Evolutionary conservation across 2,888 invertebrate species (phyloP).

Genomic region (Eudemis profundana): DNA sequence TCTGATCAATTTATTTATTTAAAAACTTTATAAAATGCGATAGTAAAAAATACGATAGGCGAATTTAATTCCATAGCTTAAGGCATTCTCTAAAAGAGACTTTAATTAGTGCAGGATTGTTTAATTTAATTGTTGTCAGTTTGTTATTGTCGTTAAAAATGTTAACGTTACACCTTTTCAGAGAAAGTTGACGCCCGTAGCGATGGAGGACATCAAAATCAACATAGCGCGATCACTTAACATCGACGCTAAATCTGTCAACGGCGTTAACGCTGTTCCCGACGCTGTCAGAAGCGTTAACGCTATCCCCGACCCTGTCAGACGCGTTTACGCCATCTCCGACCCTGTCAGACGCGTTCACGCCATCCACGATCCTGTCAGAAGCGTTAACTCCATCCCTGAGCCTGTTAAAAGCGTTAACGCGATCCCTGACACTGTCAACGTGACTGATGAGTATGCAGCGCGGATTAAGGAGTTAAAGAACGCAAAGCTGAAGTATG

Average conservation of each 20-base stretch:
- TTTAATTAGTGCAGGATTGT: too few relatives aligned
- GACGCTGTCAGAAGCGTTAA: slow-evolving; percentile 3
- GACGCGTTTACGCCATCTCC: background rate
- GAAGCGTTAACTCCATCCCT: background rate
- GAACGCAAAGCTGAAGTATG: slow-evolving; percentile 57
- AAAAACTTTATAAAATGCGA: too few relatives aligned
- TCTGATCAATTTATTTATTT: too few relatives aligned
- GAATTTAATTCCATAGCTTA: too few relatives aligned
- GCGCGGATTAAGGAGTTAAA: slow-evolving; percentile 58
- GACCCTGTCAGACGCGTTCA: too few relatives aligned
- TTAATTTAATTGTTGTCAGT: too few relatives aligned
- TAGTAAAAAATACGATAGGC: too few relatives aligned
- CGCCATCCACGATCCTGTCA: too few relatives aligned
- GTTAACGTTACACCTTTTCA: slow-evolving; percentile 48
- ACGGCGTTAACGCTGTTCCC: too few relatives aligned
- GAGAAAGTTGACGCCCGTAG: slow-evolving; percentile 54
- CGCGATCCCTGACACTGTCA: background rate
- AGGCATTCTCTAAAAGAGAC: too few relatives aligned
- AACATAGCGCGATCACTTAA: slow-evolving; percentile 1
- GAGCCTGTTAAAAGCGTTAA: too few relatives aligned
- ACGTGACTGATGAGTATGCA: slow-evolving; percentile 49
- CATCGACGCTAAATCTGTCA: slow-evolving; percentile 7
- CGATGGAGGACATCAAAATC: slow-evolving; percentile 38
- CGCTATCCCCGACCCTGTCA: background rate
- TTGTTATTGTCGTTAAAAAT: too few relatives aligned